Evolutionary conservation across 2,113 vertebrate genomes (phyloP).

Genomic region (Sterna hirundo): DNA sequence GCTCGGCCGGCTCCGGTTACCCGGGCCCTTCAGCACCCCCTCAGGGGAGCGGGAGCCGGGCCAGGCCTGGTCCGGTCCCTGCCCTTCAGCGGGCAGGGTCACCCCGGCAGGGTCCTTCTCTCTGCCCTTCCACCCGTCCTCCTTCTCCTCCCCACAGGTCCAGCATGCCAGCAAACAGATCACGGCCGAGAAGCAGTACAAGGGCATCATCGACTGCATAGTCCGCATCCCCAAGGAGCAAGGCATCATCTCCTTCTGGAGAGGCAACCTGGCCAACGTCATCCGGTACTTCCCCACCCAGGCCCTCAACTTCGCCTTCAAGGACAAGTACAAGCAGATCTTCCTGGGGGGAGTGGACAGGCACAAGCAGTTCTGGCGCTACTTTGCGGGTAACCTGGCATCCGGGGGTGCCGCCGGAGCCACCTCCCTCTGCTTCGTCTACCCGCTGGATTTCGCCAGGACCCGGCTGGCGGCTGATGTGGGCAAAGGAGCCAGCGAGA

Average conservation of each 20-base stretch:
- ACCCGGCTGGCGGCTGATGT: conserved; percentile 96
- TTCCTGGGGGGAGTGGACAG: conserved; percentile 97
- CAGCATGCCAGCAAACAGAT: conserved; percentile 99
- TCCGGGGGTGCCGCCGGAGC: conserved; percentile 95
- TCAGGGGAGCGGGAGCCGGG: background rate
- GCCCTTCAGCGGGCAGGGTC: background rate
- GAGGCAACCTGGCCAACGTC: conserved; percentile 98
- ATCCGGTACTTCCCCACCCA: conserved; percentile 99
- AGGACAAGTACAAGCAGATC: conserved; percentile 99
- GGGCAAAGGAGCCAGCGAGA: conserved; percentile 85
- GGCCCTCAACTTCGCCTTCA: conserved; percentile 99
- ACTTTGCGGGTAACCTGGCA: conserved; percentile 95
- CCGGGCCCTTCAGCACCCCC: background rate
- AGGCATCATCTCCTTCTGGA: conserved; percentile 96
- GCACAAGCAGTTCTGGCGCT: conserved; percentile 98
- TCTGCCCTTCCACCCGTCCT: background rate
- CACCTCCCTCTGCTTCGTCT: conserved; percentile 97
- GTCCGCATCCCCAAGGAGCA: conserved; percentile 96
- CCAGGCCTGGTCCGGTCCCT: background rate
- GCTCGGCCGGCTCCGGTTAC: conserved; percentile 34
- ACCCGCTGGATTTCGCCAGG: conserved; percentile 97
- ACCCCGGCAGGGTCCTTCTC: background rate
- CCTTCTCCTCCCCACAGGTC: conserved; percentile 74
- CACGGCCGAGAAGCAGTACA: conserved; percentile 91
- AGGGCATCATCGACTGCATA: conserved; percentile 96